Evolutionary conservation across 2,113 vertebrate genomes (phyloP).

Genomic region (Rhynchopsitta pachyrhyncha): DNA sequence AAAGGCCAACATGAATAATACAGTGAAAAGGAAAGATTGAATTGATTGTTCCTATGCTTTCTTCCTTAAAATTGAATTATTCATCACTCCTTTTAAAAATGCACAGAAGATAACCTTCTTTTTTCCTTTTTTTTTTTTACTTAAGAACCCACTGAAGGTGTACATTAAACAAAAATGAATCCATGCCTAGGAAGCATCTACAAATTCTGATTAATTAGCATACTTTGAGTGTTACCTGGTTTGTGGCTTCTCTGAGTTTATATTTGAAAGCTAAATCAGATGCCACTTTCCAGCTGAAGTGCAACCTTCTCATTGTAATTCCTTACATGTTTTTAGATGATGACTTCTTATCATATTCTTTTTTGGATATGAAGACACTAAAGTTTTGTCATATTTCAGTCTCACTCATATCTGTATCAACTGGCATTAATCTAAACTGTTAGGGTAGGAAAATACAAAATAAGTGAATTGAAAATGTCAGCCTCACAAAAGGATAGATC

Average conservation of each 20-base stretch:
- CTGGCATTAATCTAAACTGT: background rate
- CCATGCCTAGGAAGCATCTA: background rate
- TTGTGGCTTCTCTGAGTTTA: background rate
- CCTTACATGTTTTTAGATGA: background rate
- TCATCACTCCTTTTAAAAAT: slow-evolving; percentile 46
- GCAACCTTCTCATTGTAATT: background rate
- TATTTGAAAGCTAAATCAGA: background rate
- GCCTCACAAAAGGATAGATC: background rate
- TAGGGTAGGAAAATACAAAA: background rate
- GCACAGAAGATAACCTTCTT: background rate
- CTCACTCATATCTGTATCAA: background rate
- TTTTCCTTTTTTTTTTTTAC: background rate
- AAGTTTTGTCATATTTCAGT: background rate
- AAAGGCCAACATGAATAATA: background rate
- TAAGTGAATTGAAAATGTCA: background rate
- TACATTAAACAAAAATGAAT: background rate
- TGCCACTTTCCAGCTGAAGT: background rate
- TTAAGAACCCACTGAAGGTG: background rate
- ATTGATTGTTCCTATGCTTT: background rate
- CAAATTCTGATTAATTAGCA: background rate
- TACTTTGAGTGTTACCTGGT: background rate
- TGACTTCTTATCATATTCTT: background rate
- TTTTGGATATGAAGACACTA: background rate
- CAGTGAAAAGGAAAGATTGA: background rate
- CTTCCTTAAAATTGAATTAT: slow-evolving; percentile 45